These are phyloP conservation scores for Thumatha senex DNA, from an alignment of 2,888 invertebrate genomes.

Conservation along the genomic window DNA sequence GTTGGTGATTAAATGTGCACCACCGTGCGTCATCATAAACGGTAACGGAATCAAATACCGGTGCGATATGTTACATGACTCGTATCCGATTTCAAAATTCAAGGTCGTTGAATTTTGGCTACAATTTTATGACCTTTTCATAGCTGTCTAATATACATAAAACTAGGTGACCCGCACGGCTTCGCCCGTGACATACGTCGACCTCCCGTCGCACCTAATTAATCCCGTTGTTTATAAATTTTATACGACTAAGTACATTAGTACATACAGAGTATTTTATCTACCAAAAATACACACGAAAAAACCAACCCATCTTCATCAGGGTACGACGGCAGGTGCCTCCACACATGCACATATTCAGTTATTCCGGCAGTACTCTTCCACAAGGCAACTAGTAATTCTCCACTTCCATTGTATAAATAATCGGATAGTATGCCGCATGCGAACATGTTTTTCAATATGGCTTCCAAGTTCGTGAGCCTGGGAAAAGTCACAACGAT, in stretches of 20 bases:
- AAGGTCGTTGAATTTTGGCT: conserved; percentile 15
- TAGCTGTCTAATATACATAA: not conserved
- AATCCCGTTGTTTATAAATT: too few species aligned
- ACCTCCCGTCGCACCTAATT: too few species aligned
- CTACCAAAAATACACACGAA: not conserved
- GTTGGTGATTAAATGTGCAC: not conserved
- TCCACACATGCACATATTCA: conserved; percentile 33
- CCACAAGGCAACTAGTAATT: conserved; percentile 57
- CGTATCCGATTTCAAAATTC: conserved; percentile 10
- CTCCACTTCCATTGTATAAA: conserved; percentile 54
- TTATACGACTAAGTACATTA: too few species aligned
- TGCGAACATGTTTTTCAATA: conserved; percentile 58
- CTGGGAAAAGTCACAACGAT: conserved; percentile 51
- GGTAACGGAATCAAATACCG: not conserved
- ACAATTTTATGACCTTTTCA: not conserved
- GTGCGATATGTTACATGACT: not conserved
- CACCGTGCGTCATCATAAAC: not conserved
- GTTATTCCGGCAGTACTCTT: conserved; percentile 36
- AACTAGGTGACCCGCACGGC: too few species aligned
- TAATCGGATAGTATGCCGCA: conserved; percentile 54
- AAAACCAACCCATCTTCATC: conserved; percentile 33
- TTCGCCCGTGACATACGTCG: too few species aligned
- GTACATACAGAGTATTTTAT: too few species aligned
- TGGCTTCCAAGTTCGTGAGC: conserved; percentile 58
- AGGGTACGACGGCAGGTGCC: conserved; percentile 9